A percentile compares a stretch with the other conserved stretches of the same genome.
These are phyloP conservation scores for Idaea aversata DNA, from an alignment of 2,888 invertebrate species.

Conservation along the genomic window DNA sequence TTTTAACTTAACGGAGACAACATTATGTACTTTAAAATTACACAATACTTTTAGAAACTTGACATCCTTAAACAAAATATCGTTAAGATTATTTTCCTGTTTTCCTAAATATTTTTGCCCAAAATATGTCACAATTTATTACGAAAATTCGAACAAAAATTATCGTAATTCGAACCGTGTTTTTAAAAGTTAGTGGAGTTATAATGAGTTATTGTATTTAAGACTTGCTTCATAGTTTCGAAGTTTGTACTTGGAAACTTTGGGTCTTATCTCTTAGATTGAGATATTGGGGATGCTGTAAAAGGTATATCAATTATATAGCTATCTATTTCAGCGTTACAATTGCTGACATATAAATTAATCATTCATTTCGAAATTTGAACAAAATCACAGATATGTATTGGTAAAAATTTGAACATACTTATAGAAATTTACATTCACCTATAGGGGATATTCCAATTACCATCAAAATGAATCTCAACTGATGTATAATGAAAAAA, in stretches of 20 bases:
- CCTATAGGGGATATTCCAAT: too few relatives aligned
- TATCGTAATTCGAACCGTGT: neutral
- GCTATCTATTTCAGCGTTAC: neutral
- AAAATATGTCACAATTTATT: neutral
- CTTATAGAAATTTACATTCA: too few relatives aligned
- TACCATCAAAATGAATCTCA: too few relatives aligned
- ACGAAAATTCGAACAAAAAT: neutral
- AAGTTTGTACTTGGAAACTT: neutral
- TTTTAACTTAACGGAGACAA: neutral
- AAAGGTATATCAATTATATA: neutral
- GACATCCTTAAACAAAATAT: neutral
- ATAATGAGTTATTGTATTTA: neutral
- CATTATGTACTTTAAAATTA: neutral
- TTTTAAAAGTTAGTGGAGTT: neutral
- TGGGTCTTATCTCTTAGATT: neutral
- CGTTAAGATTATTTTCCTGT: too few relatives aligned
- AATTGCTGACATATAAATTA: too few relatives aligned
- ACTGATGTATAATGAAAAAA: too few relatives aligned
- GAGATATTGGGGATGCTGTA: neutral
- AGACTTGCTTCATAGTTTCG: neutral
- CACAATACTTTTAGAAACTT: neutral
- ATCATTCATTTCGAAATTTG: too few relatives aligned
- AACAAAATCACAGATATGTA: too few relatives aligned
- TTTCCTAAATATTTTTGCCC: neutral
- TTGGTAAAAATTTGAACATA: too few relatives aligned